phyloP scores from a whole-genome alignment of 2,888 invertebrate species.

The Standfussiana lucernea region DNA sequence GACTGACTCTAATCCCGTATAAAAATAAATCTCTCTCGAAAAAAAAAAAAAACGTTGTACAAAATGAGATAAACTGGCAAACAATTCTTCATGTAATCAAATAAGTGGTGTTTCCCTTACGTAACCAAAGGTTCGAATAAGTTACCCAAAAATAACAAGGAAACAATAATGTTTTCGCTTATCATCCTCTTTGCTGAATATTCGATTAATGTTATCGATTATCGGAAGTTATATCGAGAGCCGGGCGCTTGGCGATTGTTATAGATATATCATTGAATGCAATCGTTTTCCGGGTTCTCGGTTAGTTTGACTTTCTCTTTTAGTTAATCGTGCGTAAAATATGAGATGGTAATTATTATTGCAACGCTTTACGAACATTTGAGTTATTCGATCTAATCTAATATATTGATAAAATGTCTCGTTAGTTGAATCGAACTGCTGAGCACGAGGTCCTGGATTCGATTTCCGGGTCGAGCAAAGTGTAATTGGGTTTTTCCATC shows the following conservation, averaged over 20 bases:
- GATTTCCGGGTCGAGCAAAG: background rate
- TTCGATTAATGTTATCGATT: slow-evolving; percentile 50
- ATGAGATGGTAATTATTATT: background rate
- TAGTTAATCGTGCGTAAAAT: slow-evolving; percentile 19
- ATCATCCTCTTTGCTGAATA: slow-evolving; percentile 32
- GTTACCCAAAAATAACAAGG: slow-evolving; percentile 35
- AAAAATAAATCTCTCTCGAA: slow-evolving; percentile 36
- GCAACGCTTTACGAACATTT: background rate
- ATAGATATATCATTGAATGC: slow-evolving; percentile 32
- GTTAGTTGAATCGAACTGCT: background rate
- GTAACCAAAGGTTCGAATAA: slow-evolving; percentile 36
- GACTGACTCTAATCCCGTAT: slow-evolving; percentile 21
- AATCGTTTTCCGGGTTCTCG: slow-evolving; percentile 33
- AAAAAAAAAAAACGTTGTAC: slow-evolving; percentile 40
- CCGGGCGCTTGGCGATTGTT: slow-evolving; percentile 4
- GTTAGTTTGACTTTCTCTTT: slow-evolving; percentile 2
- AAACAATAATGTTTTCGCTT: slow-evolving; percentile 48
- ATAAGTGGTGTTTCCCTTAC: slow-evolving; percentile 42
- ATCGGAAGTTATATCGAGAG: slow-evolving; percentile 42
- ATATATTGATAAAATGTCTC: background rate
- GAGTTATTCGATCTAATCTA: background rate
- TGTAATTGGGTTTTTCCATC: background rate
- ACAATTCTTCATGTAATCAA: slow-evolving; percentile 59
- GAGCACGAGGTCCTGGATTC: background rate
- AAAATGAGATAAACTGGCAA: slow-evolving; percentile 22